Percentiles rank a stretch among this genome's conserved stretches.
Conservation (phyloP, 1,140 invertebrate genomes). For the Meloidogyne exigua region DNA sequence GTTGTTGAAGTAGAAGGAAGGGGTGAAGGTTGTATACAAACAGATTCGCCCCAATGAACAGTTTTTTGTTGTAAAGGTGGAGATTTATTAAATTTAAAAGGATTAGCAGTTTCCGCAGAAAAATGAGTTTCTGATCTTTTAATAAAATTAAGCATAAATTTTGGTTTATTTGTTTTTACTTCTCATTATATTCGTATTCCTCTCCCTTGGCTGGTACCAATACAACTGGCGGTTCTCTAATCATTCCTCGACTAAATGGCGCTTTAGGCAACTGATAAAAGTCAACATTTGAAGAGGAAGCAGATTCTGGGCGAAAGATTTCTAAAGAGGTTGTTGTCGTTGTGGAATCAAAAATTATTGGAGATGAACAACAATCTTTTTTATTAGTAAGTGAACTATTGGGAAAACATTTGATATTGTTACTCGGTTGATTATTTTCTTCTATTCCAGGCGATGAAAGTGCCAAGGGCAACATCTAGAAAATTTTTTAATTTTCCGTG, state of each 20-base stretch:
- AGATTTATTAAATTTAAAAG: background rate
- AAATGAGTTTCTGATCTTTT: constrained; percentile 23
- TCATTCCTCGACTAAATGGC: constrained; percentile 9
- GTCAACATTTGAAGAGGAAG: background rate
- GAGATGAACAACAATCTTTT: background rate
- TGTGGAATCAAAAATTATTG: background rate
- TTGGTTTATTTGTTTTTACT: background rate
- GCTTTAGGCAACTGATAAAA: constrained; percentile 17
- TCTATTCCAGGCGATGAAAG: background rate
- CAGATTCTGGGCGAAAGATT: constrained; percentile 14
- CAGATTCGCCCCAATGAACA: constrained; percentile 15
- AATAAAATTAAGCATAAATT: background rate
- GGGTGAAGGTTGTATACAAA: constrained; percentile 4
- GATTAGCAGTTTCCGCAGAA: background rate
- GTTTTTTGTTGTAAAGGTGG: constrained; percentile 6
- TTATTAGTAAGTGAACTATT: background rate
- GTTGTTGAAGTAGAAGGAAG: background rate
- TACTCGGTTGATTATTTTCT: background rate
- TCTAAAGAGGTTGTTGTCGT: background rate
- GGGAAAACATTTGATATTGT: background rate
- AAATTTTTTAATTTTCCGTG: background rate
- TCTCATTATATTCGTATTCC: constrained; percentile 15
- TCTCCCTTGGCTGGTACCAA: background rate
- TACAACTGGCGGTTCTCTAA: background rate
- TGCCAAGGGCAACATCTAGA: background rate